phyloP scores from a whole-genome alignment of 2,113 vertebrate species.

The Sceloporus tristichus region DNA sequence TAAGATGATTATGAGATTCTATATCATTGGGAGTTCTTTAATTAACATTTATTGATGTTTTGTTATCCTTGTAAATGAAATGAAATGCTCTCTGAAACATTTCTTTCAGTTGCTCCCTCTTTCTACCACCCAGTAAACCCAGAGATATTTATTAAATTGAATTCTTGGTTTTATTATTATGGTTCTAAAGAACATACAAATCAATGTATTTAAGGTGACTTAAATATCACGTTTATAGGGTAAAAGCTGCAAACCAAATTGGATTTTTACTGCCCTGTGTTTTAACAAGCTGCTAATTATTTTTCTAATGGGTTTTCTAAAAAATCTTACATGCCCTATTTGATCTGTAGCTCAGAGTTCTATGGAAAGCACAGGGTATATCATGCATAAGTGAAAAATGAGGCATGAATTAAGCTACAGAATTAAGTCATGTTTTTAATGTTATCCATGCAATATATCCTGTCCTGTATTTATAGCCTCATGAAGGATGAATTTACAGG shows the following conservation, averaged over 20 bases:
- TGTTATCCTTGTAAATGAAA: constrained; percentile 35
- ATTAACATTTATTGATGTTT: constrained; percentile 40
- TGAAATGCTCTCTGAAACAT: constrained; percentile 31
- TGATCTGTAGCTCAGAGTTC: constrained; percentile 9
- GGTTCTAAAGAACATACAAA: constrained; percentile 26
- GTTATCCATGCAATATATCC: background rate
- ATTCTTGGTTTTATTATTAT: constrained; percentile 29
- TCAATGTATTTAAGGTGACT: constrained; percentile 25
- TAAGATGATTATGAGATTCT: constrained; percentile 41
- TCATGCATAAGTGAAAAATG: constrained; percentile 25
- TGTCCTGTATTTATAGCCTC: background rate
- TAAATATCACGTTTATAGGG: constrained; percentile 44
- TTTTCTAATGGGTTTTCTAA: constrained; percentile 27
- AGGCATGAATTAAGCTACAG: background rate
- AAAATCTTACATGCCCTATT: constrained; percentile 28
- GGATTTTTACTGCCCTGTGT: constrained; percentile 31
- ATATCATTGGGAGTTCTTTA: constrained; percentile 31
- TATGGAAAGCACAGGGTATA: background rate
- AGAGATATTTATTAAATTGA: constrained; percentile 33
- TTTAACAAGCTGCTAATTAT: constrained; percentile 49
- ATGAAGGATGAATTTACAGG: background rate
- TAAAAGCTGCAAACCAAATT: constrained; percentile 38
- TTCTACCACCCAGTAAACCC: background rate
- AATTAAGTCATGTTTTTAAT: background rate
- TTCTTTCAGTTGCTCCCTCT: background rate